Percentiles rank a stretch among this genome's conserved stretches.
These are phyloP conservation scores for Schizopygopsis malacanthus DNA, from an alignment of 2,797 vertebrate species.

Conservation along the genomic window DNA sequence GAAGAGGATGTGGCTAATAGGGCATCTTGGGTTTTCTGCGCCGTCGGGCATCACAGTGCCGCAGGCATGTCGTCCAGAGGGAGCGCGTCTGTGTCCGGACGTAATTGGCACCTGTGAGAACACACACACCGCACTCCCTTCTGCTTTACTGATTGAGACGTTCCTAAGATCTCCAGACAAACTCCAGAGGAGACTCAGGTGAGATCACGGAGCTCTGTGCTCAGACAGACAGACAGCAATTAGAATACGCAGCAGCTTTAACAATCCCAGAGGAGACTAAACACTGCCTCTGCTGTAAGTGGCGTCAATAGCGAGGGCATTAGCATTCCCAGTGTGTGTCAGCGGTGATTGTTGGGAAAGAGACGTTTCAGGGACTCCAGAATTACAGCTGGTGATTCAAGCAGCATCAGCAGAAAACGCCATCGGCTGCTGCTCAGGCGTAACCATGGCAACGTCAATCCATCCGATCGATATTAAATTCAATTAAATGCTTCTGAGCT, in stretches of 20 bases:
- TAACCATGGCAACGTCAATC: slow-evolving; percentile 65
- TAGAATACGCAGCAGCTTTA: not conserved
- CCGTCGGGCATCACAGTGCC: slow-evolving; percentile 1
- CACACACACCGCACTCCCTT: not conserved
- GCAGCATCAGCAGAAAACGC: slow-evolving; percentile 57
- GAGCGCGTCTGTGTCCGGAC: slow-evolving; percentile 65
- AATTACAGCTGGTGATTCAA: slow-evolving; percentile 58
- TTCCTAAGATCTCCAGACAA: not conserved
- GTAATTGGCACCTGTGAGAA: slow-evolving; percentile 72
- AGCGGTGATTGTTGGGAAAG: not conserved
- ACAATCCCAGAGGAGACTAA: not conserved
- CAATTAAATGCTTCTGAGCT: slow-evolving; percentile 69
- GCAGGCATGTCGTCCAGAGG: slow-evolving; percentile 50
- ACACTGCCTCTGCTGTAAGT: not conserved
- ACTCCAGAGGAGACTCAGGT: not conserved
- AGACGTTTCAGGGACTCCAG: slow-evolving; percentile 4
- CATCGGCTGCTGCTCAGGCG: slow-evolving; percentile 54
- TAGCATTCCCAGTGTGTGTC: not conserved
- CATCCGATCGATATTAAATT: slow-evolving; percentile 67
- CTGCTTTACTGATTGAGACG: not conserved
- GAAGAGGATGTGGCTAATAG: slow-evolving; percentile 3
- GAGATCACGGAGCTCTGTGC: not conserved
- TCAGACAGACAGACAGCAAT: not conserved
- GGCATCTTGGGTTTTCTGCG: not conserved
- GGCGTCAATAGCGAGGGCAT: not conserved